Conservation (phyloP, 2,888 invertebrate genomes). For the Melanostoma mellinum region DNA sequence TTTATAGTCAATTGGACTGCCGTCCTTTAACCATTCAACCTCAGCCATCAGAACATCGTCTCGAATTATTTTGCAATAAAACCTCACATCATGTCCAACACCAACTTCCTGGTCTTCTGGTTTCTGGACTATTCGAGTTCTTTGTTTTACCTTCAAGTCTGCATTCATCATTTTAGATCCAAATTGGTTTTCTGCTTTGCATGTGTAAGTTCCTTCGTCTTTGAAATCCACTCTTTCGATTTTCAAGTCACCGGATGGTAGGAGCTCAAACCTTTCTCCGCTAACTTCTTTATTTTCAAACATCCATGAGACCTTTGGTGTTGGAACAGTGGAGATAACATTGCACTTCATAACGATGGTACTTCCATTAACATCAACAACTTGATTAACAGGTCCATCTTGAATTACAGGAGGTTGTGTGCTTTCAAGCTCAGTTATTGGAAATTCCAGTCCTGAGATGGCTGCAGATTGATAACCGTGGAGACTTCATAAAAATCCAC, state of each 20-base stretch:
- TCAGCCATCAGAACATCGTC: constrained; percentile 91
- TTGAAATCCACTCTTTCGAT: constrained; percentile 92
- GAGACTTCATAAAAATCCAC: no score
- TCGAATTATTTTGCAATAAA: constrained; percentile 95
- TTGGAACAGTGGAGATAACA: constrained; percentile 95
- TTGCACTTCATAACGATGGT: constrained; percentile 92
- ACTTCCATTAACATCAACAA: constrained; percentile 92
- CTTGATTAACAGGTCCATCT: constrained; percentile 89
- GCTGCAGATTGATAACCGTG: no score
- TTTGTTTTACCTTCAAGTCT: no score
- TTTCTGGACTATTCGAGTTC: constrained; percentile 92
- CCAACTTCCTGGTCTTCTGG: constrained; percentile 95
- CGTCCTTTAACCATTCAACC: constrained; percentile 95
- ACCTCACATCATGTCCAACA: constrained; percentile 93
- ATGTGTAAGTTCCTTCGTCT: constrained; percentile 96
- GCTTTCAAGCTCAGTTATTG: no score
- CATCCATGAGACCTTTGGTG: constrained; percentile 96
- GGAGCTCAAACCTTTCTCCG: constrained; percentile 92
- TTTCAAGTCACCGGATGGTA: constrained; percentile 90
- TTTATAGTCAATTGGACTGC: constrained; percentile 93
- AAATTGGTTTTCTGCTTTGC: constrained; percentile 94
- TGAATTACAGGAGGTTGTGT: no score
- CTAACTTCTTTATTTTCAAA: constrained; percentile 91
- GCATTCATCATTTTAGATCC: constrained; percentile 88
- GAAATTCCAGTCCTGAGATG: no score